Conservation (phyloP, 2,888 invertebrate genomes). For the Eumacrocentrus americanus region DNA sequence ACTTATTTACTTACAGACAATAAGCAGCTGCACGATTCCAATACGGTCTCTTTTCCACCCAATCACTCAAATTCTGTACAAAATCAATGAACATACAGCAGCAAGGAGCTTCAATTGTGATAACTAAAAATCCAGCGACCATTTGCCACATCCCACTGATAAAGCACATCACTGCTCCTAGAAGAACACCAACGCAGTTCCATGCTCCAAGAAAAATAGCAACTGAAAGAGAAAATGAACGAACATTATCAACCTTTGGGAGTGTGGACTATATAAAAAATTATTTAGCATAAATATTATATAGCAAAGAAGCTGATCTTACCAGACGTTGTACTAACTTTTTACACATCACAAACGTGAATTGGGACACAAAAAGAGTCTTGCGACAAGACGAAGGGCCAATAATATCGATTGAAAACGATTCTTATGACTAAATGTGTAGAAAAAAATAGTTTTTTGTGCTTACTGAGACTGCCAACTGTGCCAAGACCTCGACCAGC, state of each 20-base stretch:
- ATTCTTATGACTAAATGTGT: too few species aligned
- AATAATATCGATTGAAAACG: too few species aligned
- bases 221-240: too few species aligned
- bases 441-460: too few species aligned
- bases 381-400: too few species aligned
- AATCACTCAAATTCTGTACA: slow-evolving; percentile 84
- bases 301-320: too few species aligned
- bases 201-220: slow-evolving; percentile 82
- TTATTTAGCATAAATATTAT: too few species aligned
- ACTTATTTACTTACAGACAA: slow-evolving; percentile 77
- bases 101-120: slow-evolving; percentile 94
- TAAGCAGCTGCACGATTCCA: slow-evolving; percentile 90
- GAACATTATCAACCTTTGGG: too few species aligned
- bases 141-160: slow-evolving; percentile 86
- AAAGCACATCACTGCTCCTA: slow-evolving; percentile 70
- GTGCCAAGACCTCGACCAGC: slow-evolving; percentile 83
- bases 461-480: slow-evolving; percentile 83
- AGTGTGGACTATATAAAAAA: too few species aligned
- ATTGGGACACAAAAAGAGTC: too few species aligned
- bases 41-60: slow-evolving; percentile 82
- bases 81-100: slow-evolving; percentile 97
- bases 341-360: too few species aligned
- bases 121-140: slow-evolving; percentile 84
- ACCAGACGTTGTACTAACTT: too few species aligned
- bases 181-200: slow-evolving; percentile 73